These are phyloP conservation scores for Nerophis lumbriciformis DNA, from an alignment of 2,113 vertebrate genomes.

Conservation along the genomic window DNA sequence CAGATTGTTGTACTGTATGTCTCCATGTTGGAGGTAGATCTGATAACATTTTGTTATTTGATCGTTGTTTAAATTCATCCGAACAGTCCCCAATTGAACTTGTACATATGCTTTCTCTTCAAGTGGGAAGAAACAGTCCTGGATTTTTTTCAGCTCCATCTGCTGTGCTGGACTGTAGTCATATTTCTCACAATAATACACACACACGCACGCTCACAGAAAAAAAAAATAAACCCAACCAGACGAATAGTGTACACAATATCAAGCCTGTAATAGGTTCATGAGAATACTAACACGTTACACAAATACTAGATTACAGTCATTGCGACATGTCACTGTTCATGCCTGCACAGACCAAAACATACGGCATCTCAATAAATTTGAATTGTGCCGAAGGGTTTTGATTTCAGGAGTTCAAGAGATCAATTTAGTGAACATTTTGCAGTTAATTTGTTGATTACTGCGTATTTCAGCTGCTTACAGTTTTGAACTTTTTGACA, in stretches of 20 bases:
- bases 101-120: slow-evolving; percentile 25
- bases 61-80: slow-evolving; percentile 18
- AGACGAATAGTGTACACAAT: too few species aligned
- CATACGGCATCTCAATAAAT: neutral
- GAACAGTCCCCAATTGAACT: slow-evolving; percentile 18
- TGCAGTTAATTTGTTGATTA: too few species aligned
- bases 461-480: too few species aligned
- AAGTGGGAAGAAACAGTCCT: slow-evolving; percentile 32
- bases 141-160: slow-evolving; percentile 44
- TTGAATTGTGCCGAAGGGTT: too few species aligned
- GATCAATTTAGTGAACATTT: too few species aligned
- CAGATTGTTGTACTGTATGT: slow-evolving; percentile 20
- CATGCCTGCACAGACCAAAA: slow-evolving; percentile 5
- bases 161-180: slow-evolving; percentile 42
- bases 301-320: too few species aligned
- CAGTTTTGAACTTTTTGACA: too few species aligned
- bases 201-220: neutral
- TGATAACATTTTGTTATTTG: slow-evolving; percentile 21
- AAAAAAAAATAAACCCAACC: neutral
- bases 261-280: too few species aligned
- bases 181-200: neutral
- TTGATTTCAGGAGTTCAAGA: too few species aligned
- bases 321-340: too few species aligned
- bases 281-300: too few species aligned
- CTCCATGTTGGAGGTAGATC: slow-evolving; percentile 23